These are phyloP conservation scores for Nowickia ferox DNA, from an alignment of 2,888 invertebrate genomes.

Conservation along the genomic window DNA sequence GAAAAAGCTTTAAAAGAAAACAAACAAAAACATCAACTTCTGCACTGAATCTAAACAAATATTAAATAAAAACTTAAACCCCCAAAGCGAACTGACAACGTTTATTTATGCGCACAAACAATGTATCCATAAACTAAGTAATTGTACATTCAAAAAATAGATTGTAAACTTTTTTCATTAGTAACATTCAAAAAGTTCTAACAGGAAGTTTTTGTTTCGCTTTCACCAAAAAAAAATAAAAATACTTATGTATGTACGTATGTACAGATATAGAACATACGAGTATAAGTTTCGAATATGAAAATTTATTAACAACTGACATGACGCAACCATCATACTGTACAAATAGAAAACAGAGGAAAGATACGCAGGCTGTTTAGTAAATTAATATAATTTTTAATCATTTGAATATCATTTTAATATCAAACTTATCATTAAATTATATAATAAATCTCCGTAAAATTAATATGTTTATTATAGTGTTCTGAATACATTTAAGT, in stretches of 20 bases:
- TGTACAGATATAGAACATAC: too few relatives aligned
- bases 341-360: not conserved
- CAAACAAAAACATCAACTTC: not conserved
- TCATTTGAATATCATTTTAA: too few relatives aligned
- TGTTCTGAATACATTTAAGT: too few relatives aligned
- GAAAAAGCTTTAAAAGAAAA: conserved; percentile 2
- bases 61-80: not conserved
- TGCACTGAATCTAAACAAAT: too few relatives aligned
- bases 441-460: too few relatives aligned
- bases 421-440: conserved; percentile 20
- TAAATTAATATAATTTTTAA: too few relatives aligned
- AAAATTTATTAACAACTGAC: too few relatives aligned
- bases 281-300: not conserved
- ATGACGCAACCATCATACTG: not conserved
- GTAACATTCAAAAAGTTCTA: conserved; percentile 64
- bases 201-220: conserved; percentile 48
- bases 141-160: conserved; percentile 64
- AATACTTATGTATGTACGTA: not conserved
- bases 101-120: conserved; percentile 12
- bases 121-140: conserved; percentile 38
- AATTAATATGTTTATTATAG: too few relatives aligned
- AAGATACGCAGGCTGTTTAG: not conserved
- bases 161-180: conserved; percentile 69
- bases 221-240: conserved; percentile 16
- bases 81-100: not conserved